Conservation (phyloP, 2,797 vertebrate species). For the Babyrousa celebensis region DNA sequence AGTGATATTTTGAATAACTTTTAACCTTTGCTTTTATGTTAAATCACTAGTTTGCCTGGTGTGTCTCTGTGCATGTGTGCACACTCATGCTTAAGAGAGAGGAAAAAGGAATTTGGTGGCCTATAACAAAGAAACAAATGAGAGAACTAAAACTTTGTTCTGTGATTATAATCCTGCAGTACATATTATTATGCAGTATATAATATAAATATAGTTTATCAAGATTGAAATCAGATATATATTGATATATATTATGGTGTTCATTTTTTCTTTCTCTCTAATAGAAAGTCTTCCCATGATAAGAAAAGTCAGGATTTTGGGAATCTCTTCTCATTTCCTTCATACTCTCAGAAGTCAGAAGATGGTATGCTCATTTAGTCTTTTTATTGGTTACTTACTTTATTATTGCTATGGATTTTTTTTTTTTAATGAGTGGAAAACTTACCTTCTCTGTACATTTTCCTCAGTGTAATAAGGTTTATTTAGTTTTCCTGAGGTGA, state of each 20-base stretch:
- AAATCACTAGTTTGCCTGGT: constrained; percentile 16
- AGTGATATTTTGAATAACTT: constrained; percentile 40
- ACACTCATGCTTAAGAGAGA: neutral
- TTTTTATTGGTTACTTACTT: constrained; percentile 52
- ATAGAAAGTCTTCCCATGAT: constrained; percentile 92
- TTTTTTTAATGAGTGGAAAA: constrained; percentile 4
- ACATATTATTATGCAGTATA: neutral
- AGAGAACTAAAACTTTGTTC: constrained; percentile 40
- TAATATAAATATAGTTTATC: neutral
- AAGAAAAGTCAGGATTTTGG: constrained; percentile 94
- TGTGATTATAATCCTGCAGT: constrained; percentile 43
- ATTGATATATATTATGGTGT: constrained; percentile 57
- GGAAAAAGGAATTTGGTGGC: neutral
- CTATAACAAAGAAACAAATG: constrained; percentile 19
- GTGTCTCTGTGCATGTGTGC: neutral
- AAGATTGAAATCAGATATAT: neutral
- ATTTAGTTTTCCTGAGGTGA: constrained; percentile 39
- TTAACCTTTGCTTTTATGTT: constrained; percentile 13
- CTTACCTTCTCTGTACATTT: constrained; percentile 54
- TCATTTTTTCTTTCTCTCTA: constrained; percentile 78
- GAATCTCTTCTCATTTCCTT: constrained; percentile 93
- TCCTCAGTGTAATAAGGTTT: neutral
- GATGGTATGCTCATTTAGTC: constrained; percentile 93
- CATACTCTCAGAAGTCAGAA: constrained; percentile 95
- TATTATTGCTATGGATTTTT: constrained; percentile 41